phyloP scores from a whole-genome alignment of 2,888 invertebrate genomes.

The Scaptomyza flava region DNA sequence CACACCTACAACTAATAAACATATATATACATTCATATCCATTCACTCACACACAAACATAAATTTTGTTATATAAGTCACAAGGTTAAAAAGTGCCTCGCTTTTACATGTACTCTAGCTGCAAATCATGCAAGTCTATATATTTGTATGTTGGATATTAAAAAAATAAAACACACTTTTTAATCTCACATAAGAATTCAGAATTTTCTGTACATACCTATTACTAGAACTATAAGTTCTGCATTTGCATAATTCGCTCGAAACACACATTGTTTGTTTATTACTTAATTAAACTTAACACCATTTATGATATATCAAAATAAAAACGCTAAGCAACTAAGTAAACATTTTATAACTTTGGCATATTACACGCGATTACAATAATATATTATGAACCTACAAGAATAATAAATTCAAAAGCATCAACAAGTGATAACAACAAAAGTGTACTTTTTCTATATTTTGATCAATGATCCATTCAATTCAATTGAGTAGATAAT shows the following conservation, averaged over 20 bases:
- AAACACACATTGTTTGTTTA: conserved; percentile 19
- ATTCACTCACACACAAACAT: conserved; percentile 7
- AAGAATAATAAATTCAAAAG: conserved; percentile 27
- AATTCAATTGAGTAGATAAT: conserved; percentile 23
- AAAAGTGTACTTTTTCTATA: background rate
- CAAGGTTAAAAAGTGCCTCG: conserved; percentile 68
- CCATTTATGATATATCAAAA: conserved; percentile 12
- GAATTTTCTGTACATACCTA: conserved; percentile 34
- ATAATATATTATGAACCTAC: conserved; percentile 22
- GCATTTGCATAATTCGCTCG: conserved; percentile 12
- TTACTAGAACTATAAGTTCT: conserved; percentile 7
- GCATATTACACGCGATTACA: conserved; percentile 17
- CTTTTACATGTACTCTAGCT: conserved; percentile 30
- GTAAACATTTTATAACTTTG: conserved; percentile 8
- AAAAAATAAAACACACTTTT: conserved; percentile 5
- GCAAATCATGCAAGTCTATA: conserved; percentile 11
- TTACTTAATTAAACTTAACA: conserved; percentile 54
- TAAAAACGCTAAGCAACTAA: conserved; percentile 1
- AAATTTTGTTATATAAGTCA: conserved; percentile 66
- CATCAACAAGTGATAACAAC: conserved; percentile 30
- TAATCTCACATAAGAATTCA: conserved; percentile 26
- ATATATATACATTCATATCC: background rate
- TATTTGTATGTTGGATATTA: conserved; percentile 10
- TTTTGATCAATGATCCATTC: conserved; percentile 4
- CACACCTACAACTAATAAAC: conserved; percentile 5